Base-by-base conservation (phyloP, 1,140 invertebrate genomes). In the Heliconius melpomene region DNA sequence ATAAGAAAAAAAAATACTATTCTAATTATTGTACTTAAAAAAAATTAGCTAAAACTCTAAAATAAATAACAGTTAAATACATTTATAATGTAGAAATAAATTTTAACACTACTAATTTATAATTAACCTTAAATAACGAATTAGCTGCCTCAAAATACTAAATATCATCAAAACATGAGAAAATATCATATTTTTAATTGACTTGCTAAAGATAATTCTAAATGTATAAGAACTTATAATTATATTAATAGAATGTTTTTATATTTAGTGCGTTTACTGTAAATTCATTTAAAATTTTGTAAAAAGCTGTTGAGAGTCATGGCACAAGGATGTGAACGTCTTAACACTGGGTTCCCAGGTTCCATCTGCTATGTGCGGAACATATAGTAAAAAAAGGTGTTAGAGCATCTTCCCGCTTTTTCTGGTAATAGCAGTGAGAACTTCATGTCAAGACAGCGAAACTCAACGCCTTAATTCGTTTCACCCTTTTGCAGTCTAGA, bases 61-160 rank as follows among this genome's bases (percentile, higher is more conserved):
- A 66, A 66, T 66, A 66, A 66, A 66, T 66, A 66, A 66, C 60
- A 66, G 23, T 66, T 66, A 66, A 66, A 66, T 66, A 66, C 23
- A 66, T 66, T 66, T 66, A 29, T 66, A 32, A 32, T 5, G 32
- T 32, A 32, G 32, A 32, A 32, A 32, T 32, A 60, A 11, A 26
- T 60, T 23, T 23, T n/a, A 60, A 60, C 20, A 1, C 7, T 26
- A n/a, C 9, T 3, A 7, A 52, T 52, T 52, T 52, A 52, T 57
- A 23, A 11, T n/a, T 29, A 66, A 2, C 9, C 60, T 16, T 29
- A 29, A 18, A 26, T 66, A 66, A 66, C 26, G 3, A 66, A 29
- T 7, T 23, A 66, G 60, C 60, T 66, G 60, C 60, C 60, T 11
- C 60, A 66, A 66, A 66, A 66, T 66, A 66, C 26, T 29, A 60